phyloP scores from a whole-genome alignment of 2,113 vertebrate species.

The Microcebus murinus region DNA sequence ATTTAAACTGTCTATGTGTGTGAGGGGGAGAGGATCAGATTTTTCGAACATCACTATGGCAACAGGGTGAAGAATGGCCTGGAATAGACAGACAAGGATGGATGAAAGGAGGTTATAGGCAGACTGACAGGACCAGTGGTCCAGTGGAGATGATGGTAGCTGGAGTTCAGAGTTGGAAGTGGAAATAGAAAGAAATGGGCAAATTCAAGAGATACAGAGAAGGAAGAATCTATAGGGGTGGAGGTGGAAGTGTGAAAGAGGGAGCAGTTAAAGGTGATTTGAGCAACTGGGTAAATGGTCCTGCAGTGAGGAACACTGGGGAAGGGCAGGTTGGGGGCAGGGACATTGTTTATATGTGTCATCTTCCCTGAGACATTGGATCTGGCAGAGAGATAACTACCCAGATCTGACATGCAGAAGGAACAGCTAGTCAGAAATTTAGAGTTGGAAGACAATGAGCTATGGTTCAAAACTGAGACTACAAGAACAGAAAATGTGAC shows the following conservation, averaged over 20 bases:
- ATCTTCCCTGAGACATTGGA: background rate
- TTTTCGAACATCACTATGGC: conserved; percentile 48
- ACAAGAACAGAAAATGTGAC: background rate
- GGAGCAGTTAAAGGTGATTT: background rate
- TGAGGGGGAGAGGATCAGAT: background rate
- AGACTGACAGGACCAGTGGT: background rate
- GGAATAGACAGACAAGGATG: background rate
- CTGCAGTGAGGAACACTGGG: background rate
- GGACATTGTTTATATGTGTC: background rate
- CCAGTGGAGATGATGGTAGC: background rate
- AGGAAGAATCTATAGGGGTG: background rate
- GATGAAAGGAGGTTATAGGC: background rate
- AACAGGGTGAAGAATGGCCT: conserved; percentile 14
- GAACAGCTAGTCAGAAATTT: background rate
- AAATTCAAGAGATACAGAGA: background rate
- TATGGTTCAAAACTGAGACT: background rate
- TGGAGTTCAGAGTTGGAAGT: background rate
- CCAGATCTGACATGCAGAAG: background rate
- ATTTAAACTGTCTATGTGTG: conserved; percentile 23
- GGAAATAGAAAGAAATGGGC: background rate
- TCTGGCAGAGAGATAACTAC: background rate
- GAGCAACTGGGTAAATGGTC: background rate
- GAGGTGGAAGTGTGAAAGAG: background rate
- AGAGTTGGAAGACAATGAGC: background rate
- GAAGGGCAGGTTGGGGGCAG: background rate